Evolutionary conservation across 1,140 invertebrate species (phyloP).

Genomic region (Magallana gigas): DNA sequence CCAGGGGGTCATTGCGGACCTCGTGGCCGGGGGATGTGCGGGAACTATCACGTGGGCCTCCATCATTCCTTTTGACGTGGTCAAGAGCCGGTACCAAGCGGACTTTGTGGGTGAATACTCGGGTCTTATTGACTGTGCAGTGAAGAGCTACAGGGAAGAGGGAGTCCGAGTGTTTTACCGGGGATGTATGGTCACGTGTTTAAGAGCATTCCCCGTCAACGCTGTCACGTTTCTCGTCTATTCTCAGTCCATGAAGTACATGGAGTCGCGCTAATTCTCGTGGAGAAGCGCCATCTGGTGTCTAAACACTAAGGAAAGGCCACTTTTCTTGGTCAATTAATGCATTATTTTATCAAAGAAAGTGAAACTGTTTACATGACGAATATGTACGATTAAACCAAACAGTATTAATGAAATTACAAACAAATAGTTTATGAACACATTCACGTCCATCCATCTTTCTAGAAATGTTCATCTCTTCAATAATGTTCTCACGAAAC

Average conservation of each 20-base stretch:
- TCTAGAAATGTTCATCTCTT: no score
- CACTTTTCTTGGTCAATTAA: no score
- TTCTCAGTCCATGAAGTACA: constrained; percentile 59
- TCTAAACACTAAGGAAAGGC: no score
- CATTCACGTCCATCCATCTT: neutral
- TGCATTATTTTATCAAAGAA: no score
- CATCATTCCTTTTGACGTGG: constrained; percentile 79
- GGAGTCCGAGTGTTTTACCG: constrained; percentile 76
- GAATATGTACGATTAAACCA: no score
- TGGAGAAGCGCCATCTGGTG: no score
- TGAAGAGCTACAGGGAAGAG: constrained; percentile 69
- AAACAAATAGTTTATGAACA: neutral
- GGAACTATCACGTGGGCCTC: constrained; percentile 80
- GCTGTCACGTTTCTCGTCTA: constrained; percentile 82
- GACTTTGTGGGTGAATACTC: constrained; percentile 66
- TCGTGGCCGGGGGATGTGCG: constrained; percentile 83
- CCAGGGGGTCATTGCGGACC: constrained; percentile 62
- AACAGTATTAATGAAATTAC: no score
- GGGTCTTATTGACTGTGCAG: constrained; percentile 72
- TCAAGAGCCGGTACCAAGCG: constrained; percentile 80
- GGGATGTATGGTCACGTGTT: constrained; percentile 71
- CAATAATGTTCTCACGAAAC: no score
- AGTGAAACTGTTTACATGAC: no score
- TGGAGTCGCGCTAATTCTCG: constrained; percentile 1
- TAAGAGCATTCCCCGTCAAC: constrained; percentile 78